Evolutionary conservation across 2,113 vertebrate genomes (phyloP).

Genomic region (Crypturellus undulatus): DNA sequence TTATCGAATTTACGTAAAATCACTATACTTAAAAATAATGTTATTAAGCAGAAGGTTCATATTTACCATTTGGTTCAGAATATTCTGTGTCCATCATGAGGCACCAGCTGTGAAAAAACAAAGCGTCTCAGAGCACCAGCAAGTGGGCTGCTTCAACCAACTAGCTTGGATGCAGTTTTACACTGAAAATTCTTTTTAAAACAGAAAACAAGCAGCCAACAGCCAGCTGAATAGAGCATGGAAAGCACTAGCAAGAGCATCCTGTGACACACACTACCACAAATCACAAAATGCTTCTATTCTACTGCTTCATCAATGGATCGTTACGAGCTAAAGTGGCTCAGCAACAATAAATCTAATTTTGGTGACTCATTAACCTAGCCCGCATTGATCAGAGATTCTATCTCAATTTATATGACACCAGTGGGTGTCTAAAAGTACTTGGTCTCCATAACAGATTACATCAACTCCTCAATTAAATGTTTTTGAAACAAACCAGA

Average conservation of each 20-base stretch:
- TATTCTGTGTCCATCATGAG: slow-evolving; percentile 45
- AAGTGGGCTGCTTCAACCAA: neutral
- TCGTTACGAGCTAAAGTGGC: neutral
- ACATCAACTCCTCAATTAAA: neutral
- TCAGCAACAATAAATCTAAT: neutral
- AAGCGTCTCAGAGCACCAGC: slow-evolving; percentile 14
- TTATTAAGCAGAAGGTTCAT: slow-evolving; percentile 1
- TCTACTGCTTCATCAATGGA: neutral
- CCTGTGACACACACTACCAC: slow-evolving; percentile 15
- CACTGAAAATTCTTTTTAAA: slow-evolving; percentile 64
- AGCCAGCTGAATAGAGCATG: slow-evolving; percentile 37
- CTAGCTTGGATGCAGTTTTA: slow-evolving; percentile 11
- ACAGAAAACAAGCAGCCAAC: slow-evolving; percentile 48
- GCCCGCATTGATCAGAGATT: neutral
- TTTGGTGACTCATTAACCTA: neutral
- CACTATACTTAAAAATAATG: neutral
- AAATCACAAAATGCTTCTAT: slow-evolving; percentile 26
- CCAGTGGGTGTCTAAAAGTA: neutral
- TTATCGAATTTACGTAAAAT: neutral
- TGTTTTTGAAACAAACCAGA: neutral
- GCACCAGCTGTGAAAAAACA: slow-evolving; percentile 16
- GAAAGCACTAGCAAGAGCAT: slow-evolving; percentile 65
- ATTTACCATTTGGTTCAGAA: slow-evolving; percentile 38
- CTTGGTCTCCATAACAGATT: neutral
- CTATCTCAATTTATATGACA: neutral